Percentiles rank a stretch among this genome's conserved stretches.
These are phyloP conservation scores for Sphaerophoria taeniata DNA, from an alignment of 2,888 invertebrate genomes.

Conservation along the genomic window DNA sequence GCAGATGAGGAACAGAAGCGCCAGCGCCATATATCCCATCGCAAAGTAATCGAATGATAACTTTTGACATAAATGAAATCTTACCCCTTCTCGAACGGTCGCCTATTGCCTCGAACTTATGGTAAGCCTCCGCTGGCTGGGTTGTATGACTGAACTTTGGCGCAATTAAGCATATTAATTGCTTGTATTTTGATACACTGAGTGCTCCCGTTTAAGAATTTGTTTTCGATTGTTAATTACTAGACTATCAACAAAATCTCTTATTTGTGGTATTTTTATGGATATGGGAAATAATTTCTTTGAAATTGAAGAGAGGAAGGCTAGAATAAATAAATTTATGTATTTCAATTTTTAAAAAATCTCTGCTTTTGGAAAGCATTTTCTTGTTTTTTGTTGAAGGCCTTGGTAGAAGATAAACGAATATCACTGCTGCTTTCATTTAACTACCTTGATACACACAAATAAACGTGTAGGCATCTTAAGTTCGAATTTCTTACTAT, in stretches of 20 bases:
- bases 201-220: slow-evolving; percentile 67
- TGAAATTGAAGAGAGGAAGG: slow-evolving; percentile 40
- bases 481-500: too few relatives aligned
- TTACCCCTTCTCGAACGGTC: background rate
- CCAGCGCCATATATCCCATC: slow-evolving; percentile 35
- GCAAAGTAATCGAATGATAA: background rate
- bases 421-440: too few relatives aligned
- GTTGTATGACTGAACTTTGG: slow-evolving; percentile 63
- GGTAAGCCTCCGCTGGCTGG: background rate
- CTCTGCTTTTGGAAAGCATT: too few relatives aligned
- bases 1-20: slow-evolving; percentile 27
- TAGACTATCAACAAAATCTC: slow-evolving; percentile 22
- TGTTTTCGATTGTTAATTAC: slow-evolving; percentile 16
- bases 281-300: slow-evolving; percentile 60
- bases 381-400: too few relatives aligned
- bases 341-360: too few relatives aligned
- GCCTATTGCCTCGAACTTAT: background rate
- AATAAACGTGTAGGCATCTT: too few relatives aligned
- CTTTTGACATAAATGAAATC: background rate
- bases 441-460: too few relatives aligned
- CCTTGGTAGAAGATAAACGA: too few relatives aligned
- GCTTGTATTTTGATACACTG: slow-evolving; percentile 70
- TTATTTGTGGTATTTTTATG: slow-evolving; percentile 53
- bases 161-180: slow-evolving; percentile 72
- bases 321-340: slow-evolving; percentile 26